Evolutionary conservation across 1,140 invertebrate species (phyloP).

Genomic region (Camponotus vicinus): DNA sequence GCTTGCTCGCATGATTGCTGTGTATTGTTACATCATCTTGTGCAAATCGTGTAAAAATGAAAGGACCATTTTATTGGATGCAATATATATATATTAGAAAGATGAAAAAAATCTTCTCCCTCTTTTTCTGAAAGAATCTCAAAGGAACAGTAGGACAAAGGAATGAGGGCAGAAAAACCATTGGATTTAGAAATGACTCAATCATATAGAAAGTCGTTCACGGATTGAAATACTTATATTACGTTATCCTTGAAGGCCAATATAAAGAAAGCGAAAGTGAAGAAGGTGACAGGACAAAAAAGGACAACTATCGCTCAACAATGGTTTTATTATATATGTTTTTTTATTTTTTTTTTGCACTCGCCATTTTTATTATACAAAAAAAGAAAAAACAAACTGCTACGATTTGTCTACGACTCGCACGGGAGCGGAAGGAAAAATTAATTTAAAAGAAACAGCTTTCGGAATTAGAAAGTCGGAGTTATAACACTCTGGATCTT

Average conservation of each 20-base stretch:
- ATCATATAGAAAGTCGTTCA: slow-evolving; percentile 64
- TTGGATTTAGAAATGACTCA: slow-evolving; percentile 70
- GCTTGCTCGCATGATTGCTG: background rate
- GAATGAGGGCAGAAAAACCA: slow-evolving; percentile 54
- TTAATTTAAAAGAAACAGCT: slow-evolving; percentile 62
- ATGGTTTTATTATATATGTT: slow-evolving; percentile 11
- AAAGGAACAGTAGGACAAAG: background rate
- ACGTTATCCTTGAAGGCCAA: slow-evolving; percentile 79
- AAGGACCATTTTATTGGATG: background rate
- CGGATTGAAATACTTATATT: slow-evolving; percentile 76
- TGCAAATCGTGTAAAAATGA: background rate
- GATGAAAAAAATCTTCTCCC: background rate
- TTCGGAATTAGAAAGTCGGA: slow-evolving; percentile 47
- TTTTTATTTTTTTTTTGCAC: slow-evolving; percentile 64
- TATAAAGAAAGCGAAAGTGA: slow-evolving; percentile 78
- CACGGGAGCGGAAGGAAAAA: slow-evolving; percentile 57
- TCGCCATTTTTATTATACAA: slow-evolving; percentile 77
- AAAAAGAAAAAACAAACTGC: slow-evolving; percentile 69
- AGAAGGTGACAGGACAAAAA: slow-evolving; percentile 73
- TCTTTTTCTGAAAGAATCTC: background rate
- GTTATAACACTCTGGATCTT: slow-evolving; percentile 69
- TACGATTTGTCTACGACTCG: slow-evolving; percentile 65
- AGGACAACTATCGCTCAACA: slow-evolving; percentile 3
- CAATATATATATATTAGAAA: background rate
- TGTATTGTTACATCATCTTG: background rate